Percentiles rank a stretch among this genome's conserved stretches.
phyloP scores from a whole-genome alignment of 2,797 vertebrate genomes.

The Syngnathus acus region DNA sequence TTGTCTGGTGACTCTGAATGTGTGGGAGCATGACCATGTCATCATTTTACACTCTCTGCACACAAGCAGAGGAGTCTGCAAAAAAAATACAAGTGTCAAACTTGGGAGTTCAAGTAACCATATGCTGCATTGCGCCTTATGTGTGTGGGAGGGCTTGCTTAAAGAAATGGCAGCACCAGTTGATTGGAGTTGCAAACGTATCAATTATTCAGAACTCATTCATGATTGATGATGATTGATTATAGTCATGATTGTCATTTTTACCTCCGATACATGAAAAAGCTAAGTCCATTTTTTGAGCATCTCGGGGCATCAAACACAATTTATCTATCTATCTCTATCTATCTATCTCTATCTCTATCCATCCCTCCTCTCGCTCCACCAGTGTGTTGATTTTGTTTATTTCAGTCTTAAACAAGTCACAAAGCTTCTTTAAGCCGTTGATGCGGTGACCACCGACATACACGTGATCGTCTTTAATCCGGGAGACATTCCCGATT shows the following conservation, averaged over 20 bases:
- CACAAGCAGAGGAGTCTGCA: constrained; percentile 15
- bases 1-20: constrained; percentile 10
- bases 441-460: not conserved
- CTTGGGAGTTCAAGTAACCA: not conserved
- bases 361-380: no score
- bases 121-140: no score
- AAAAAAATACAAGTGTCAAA: not conserved
- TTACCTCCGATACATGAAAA: not conserved
- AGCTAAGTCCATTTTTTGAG: not conserved
- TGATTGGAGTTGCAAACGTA: no score
- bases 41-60: constrained; percentile 17
- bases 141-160: not conserved
- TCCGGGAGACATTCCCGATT: not conserved
- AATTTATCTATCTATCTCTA: no score
- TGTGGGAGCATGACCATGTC: constrained; percentile 8
- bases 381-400: not conserved
- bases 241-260: no score
- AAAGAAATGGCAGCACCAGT: no score
- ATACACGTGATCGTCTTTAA: not conserved
- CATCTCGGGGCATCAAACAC: no score
- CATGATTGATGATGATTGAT: no score
- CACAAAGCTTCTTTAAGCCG: not conserved
- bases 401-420: not conserved
- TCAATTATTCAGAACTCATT: no score
- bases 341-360: no score